Evolutionary conservation across 2,113 vertebrate species (phyloP), one percentile per base, ranked within the genome.

Genomic region (Spilogale gracilis): DNA sequence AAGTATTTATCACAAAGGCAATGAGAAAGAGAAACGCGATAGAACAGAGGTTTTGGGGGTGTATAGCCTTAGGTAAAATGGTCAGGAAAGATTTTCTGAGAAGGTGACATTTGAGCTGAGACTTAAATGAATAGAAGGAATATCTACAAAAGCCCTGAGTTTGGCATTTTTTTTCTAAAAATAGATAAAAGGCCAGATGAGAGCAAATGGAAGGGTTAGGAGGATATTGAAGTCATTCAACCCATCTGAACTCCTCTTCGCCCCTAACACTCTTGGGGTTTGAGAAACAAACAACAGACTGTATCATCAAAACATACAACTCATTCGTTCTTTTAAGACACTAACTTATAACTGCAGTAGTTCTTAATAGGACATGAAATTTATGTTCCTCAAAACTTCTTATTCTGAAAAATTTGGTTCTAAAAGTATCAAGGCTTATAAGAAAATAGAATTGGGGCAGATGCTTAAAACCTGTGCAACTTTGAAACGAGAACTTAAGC

Each of bases 311-410:
- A 91, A 50, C 32, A 78, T 54, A 71, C 2, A 30, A 71, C 25
- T 71, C 32, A 73, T 78, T 90, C 45, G 13, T 92, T 92, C 32
- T 94, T 87, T 65, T 91, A 95, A 81, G 38, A 90, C 11, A 89
- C 25, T 94, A 78, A 91, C 85, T 96, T 96, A 56, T 88, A 95
- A 96, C 74, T 85, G 43, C 12, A 91, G 79, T 7, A 71, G 25
- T 52, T 97, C 93, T 93, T 93, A 65, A 65, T 83, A 94, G 76
- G 84, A 79, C 50, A 79, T 82, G 43, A 93, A 73, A 91, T 95
- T 93, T 93, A 88, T 81, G 20, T 88, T 93, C 63, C 91, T 67
- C 52, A 89, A 82, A 97, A 82, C 9, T 1, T 90, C 16, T 27
- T 87, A 52, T 81, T 95, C 86, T 84, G 56, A 84, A 95, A 89